Evolutionary conservation across 2,888 invertebrate genomes (phyloP), one percentile per base, ranked within the genome.

Genomic region (Agrotis ipsilon): DNA sequence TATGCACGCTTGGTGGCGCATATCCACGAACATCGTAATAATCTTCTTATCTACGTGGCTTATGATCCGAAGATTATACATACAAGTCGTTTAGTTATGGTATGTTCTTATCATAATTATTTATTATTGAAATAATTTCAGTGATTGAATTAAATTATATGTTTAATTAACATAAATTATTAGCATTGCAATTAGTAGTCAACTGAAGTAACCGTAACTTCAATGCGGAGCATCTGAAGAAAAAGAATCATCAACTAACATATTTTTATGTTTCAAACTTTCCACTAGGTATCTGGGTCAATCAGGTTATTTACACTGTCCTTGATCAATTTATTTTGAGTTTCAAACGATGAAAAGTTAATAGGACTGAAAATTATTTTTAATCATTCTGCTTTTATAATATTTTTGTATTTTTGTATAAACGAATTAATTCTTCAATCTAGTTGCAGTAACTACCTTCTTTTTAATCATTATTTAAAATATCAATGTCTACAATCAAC

Each of bases 211-310:
- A 27, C 27, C 27, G 27, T 27, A 27, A 27, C 3, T 27, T 27
- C 27, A 5, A 27, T 27, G 27, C 27, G 27, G 5, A 27, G 5
- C 5, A 27, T 27, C 27, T 27, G n/a, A 57, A 61, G 51, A 58
- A 62, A 58, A 69, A 3, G 21, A 74, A 70, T n/a, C 51, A 32
- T 21, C 39, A 52, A 69, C 62, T 68, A 58, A 48, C 11, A n/a
- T n/a, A n/a, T n/a, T n/a, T n/a, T n/a, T n/a, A n/a, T n/a, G n/a
- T n/a, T n/a, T n/a, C 57, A 62, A 69, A 77, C n/a, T 74, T 74
- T 62, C 39, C 58, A 61, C 61, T 13, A 76, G 48, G 32, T 75
- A 74, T 62, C 52, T 77, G 58, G 70, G 77, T 74, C 77, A 74
- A 58, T 70, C 51, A 49, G 24, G 45, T 68, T 76, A 57, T 52